Conservation (phyloP, 2,888 invertebrate species). For the Chouioia cunea region DNA sequence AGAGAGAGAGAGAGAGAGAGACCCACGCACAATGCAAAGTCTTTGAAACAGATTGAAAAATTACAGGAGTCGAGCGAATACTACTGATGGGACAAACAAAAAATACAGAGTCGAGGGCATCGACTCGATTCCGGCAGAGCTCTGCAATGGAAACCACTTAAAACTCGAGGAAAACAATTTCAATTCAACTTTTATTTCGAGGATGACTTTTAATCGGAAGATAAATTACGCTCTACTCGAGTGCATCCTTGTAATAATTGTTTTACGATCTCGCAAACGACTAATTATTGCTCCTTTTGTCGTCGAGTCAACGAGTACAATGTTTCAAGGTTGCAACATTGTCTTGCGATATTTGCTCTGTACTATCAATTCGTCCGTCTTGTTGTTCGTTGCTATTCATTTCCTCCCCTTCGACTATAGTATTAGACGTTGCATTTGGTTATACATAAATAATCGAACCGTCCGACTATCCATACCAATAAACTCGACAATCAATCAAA, state of each 20-base stretch:
- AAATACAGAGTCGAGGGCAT: slow-evolving; percentile 37
- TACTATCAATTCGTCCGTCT: slow-evolving; percentile 7
- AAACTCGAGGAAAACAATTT: slow-evolving; percentile 62
- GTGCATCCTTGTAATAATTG: too few species aligned
- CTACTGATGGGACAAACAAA: slow-evolving; percentile 1
- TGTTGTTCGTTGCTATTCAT: neutral
- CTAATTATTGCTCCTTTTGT: too few species aligned
- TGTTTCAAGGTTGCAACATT: too few species aligned
- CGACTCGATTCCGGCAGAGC: slow-evolving; percentile 49
- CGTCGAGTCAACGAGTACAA: too few species aligned
- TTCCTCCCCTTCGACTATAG: neutral
- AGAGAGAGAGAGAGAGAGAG: too few species aligned
- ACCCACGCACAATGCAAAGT: too few species aligned
- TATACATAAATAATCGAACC: slow-evolving; percentile 25
- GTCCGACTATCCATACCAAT: neutral
- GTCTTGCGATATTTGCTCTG: neutral
- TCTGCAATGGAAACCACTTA: slow-evolving; percentile 54
- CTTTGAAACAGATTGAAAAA: slow-evolving; percentile 37
- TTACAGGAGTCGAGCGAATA: slow-evolving; percentile 32
- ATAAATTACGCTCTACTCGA: too few species aligned
- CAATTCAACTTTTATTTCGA: slow-evolving; percentile 59
- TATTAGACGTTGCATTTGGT: slow-evolving; percentile 4
- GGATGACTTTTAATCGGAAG: slow-evolving; percentile 6
- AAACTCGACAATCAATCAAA: slow-evolving; percentile 45
- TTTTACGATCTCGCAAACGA: too few species aligned